These are phyloP conservation scores for Bombus vancouverensis DNA, from an alignment of 1,140 invertebrate species.

Conservation along the genomic window DNA sequence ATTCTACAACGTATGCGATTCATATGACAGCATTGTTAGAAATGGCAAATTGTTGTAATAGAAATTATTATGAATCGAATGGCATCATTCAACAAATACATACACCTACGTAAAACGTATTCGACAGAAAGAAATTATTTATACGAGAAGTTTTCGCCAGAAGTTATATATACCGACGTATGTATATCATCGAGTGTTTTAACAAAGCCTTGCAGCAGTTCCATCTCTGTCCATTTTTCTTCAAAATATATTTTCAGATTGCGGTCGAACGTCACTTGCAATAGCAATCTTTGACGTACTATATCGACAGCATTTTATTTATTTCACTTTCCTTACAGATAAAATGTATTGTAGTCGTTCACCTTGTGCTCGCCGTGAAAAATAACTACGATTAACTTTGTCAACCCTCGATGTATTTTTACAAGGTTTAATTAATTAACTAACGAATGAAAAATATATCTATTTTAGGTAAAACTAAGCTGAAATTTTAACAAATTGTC, in stretches of 20 bases:
- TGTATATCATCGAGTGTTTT: not conserved
- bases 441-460: no score
- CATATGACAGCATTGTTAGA: not conserved
- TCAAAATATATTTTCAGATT: not conserved
- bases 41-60: not conserved
- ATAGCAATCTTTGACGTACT: not conserved
- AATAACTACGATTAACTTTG: no score
- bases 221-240: not conserved
- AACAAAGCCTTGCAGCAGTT: not conserved
- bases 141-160: no score
- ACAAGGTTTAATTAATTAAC: no score
- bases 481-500: no score
- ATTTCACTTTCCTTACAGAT: not conserved
- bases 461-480: no score
- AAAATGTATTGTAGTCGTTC: not conserved
- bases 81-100: no score
- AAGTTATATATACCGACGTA: not conserved
- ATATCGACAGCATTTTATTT: conserved; percentile 5
- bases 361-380: no score
- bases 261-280: not conserved
- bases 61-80: no score
- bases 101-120: no score
- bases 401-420: no score
- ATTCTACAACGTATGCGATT: not conserved
- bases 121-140: not conserved